Evolutionary conservation across 1,140 invertebrate species (phyloP).

Genomic region (Pissodes strobi): DNA sequence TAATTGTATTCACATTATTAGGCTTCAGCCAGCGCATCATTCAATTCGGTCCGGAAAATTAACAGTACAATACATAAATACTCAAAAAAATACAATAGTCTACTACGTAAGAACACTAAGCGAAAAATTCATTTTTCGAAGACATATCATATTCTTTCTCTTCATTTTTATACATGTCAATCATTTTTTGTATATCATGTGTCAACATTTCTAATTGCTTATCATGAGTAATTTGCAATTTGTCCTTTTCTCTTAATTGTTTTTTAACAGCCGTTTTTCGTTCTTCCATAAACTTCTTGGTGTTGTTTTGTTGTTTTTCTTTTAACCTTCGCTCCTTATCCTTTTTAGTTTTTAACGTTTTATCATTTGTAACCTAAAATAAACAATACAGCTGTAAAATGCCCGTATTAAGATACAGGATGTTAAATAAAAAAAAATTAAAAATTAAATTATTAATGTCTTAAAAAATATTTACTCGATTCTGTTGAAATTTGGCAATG

Average conservation of each 20-base stretch:
- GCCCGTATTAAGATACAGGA: too few species aligned
- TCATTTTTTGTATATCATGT: constrained; percentile 90
- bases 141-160: constrained; percentile 90
- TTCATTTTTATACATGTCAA: constrained; percentile 95
- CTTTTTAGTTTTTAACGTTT: constrained; percentile 94
- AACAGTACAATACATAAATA: too few species aligned
- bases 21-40: too few species aligned
- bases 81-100: too few species aligned
- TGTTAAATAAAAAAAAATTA: too few species aligned
- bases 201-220: constrained; percentile 90
- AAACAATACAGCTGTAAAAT: too few species aligned
- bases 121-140: constrained; percentile 88
- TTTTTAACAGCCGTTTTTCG: constrained; percentile 85
- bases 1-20: too few species aligned
- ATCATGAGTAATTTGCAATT: constrained; percentile 87
- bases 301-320: constrained; percentile 98
- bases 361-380: constrained; percentile 81
- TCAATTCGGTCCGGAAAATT: too few species aligned
- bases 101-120: constrained; percentile 55
- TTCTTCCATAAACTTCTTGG: constrained; percentile 98
- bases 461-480: too few species aligned
- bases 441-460: not conserved
- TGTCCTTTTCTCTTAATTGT: constrained; percentile 92
- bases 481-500: too few species aligned
- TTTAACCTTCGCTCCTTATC: constrained; percentile 91